Percentiles rank a stretch among this genome's conserved stretches.
phyloP scores from a whole-genome alignment of 2,888 invertebrate species.

The Limenitis camilla region DNA sequence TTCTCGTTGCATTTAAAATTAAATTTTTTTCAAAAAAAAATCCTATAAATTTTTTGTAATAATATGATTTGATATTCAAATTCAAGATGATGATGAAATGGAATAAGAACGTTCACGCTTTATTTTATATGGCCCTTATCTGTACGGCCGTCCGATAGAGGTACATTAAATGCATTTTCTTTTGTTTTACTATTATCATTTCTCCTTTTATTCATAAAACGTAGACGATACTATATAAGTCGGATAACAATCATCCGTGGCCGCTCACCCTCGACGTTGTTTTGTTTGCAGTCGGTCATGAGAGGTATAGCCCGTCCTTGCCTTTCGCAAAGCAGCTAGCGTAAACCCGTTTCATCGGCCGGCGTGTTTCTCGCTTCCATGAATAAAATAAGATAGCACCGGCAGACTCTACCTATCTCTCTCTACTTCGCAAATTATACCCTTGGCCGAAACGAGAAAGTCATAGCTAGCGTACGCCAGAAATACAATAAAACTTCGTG shows the following conservation, averaged over 20 bases:
- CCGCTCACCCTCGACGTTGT: slow-evolving; percentile 50
- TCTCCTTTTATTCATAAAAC: slow-evolving; percentile 37
- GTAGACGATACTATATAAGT: slow-evolving; percentile 46
- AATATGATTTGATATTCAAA: too few relatives aligned
- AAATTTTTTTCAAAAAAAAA: too few relatives aligned
- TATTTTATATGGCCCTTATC: too few relatives aligned
- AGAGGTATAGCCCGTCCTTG: slow-evolving; percentile 42
- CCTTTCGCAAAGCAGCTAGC: slow-evolving; percentile 39
- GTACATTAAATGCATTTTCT: too few relatives aligned
- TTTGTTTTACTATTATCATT: slow-evolving; percentile 51
- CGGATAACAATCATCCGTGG: slow-evolving; percentile 59
- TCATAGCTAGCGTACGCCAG: slow-evolving; percentile 32
- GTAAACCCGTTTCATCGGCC: slow-evolving; percentile 46
- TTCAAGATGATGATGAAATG: too few relatives aligned
- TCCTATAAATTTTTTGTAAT: too few relatives aligned
- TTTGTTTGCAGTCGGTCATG: slow-evolving; percentile 53
- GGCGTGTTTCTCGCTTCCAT: slow-evolving; percentile 45
- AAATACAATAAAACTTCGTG: slow-evolving; percentile 60
- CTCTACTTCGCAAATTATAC: slow-evolving; percentile 32
- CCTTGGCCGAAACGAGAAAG: slow-evolving; percentile 40
- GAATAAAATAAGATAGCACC: slow-evolving; percentile 60
- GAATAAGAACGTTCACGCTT: too few relatives aligned
- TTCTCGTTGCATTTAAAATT: too few relatives aligned
- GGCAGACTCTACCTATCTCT: slow-evolving; percentile 47
- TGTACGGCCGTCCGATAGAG: too few relatives aligned